Evolutionary conservation across 2,888 invertebrate genomes (phyloP).

Genomic region (Chrysodeixis includens): DNA sequence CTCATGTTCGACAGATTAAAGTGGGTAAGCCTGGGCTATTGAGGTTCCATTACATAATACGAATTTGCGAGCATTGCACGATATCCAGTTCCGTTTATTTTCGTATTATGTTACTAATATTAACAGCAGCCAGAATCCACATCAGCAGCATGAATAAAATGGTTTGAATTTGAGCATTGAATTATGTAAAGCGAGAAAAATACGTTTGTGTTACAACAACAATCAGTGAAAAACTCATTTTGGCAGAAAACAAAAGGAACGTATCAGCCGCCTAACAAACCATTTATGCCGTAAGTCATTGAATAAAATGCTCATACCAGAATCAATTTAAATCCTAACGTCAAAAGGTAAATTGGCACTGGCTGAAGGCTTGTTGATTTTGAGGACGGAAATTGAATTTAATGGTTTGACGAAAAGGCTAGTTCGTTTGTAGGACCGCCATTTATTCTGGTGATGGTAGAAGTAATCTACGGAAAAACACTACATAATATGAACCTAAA

Average conservation of each 20-base stretch:
- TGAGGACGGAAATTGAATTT: conserved; percentile 29
- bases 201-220: conserved; percentile 41
- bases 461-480: neutral
- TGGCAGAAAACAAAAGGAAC: conserved; percentile 43
- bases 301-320: conserved; percentile 49
- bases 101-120: conserved; percentile 6
- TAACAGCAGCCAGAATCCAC: neutral
- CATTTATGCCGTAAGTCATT: conserved; percentile 49
- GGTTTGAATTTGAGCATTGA: conserved; percentile 20
- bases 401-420: conserved; percentile 35
- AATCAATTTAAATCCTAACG: conserved; percentile 53
- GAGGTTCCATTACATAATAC: conserved; percentile 34
- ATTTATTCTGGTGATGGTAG: conserved; percentile 6
- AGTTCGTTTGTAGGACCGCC: conserved; percentile 29
- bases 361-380: conserved; percentile 36
- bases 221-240: conserved; percentile 55
- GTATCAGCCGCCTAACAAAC: conserved; percentile 51
- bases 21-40: conserved; percentile 52
- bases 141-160: conserved; percentile 2
- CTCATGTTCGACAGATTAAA: conserved; percentile 65
- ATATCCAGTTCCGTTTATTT: conserved; percentile 8
- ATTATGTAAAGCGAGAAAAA: conserved; percentile 52
- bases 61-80: conserved; percentile 38
- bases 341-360: conserved; percentile 46
- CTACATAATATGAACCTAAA: neutral